Evolutionary conservation across 1,140 invertebrate genomes (phyloP).

Genomic region (Probaryconus sp.): DNA sequence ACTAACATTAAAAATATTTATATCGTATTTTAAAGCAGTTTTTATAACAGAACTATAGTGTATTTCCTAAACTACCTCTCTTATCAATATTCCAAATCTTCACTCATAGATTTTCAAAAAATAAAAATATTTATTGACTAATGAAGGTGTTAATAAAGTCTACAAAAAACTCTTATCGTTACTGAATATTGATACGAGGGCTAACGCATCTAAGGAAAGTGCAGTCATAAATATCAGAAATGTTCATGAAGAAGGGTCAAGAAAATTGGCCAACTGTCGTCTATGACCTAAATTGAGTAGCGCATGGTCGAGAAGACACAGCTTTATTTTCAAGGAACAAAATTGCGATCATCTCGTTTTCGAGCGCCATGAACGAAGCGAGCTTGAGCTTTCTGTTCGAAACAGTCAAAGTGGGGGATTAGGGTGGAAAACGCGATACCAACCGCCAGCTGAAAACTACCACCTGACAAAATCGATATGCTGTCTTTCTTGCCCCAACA

Average conservation of each 20-base stretch:
- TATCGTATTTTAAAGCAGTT: no score
- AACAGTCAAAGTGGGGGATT: neutral
- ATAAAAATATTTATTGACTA: no score
- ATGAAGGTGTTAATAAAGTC: no score
- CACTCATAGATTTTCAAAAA: no score
- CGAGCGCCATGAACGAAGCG: constrained; percentile 19
- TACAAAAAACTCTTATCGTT: no score
- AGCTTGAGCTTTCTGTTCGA: constrained; percentile 4
- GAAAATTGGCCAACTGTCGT: constrained; percentile 18
- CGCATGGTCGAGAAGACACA: constrained; percentile 52
- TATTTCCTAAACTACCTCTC: no score
- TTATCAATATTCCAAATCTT: no score
- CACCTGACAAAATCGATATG: constrained; percentile 37
- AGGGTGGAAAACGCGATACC: constrained; percentile 14
- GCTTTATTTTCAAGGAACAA: constrained; percentile 52
- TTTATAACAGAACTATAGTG: no score
- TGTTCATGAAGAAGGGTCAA: constrained; percentile 4
- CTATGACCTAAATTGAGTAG: constrained; percentile 65
- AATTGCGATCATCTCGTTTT: constrained; percentile 23
- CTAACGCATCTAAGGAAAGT: constrained; percentile 18
- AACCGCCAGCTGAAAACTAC: constrained; percentile 13
- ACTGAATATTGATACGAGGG: neutral
- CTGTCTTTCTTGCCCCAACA: constrained; percentile 6
- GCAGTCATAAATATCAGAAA: constrained; percentile 27
- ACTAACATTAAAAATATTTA: no score